phyloP scores from a whole-genome alignment of 2,888 invertebrate genomes.

The Adelognathus sp. region DNA sequence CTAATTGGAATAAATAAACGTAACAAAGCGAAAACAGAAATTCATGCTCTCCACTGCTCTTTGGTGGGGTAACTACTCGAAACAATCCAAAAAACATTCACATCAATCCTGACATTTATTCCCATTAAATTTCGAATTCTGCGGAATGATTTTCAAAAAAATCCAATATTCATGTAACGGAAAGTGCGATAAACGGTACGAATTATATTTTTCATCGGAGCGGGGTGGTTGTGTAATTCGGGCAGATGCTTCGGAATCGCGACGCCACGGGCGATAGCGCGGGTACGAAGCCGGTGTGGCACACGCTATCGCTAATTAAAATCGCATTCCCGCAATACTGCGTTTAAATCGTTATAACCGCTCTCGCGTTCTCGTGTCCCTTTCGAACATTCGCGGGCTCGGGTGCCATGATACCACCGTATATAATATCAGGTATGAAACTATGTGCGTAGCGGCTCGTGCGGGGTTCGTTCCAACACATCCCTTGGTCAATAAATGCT shows the following conservation, averaged over 20 bases:
- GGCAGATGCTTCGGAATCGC: constrained; percentile 3
- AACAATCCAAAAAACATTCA: too few species aligned
- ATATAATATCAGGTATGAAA: neutral
- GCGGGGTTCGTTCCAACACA: constrained; percentile 26
- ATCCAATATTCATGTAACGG: neutral
- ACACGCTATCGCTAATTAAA: constrained; percentile 68
- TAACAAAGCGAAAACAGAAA: too few species aligned
- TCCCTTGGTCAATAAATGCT: constrained; percentile 54
- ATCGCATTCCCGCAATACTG: constrained; percentile 66
- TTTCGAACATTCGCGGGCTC: constrained; percentile 1
- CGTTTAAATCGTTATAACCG: constrained; percentile 66
- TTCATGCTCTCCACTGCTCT: too few species aligned
- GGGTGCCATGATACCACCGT: neutral
- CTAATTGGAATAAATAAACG: too few species aligned
- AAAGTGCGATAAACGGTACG: neutral
- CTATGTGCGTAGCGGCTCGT: neutral
- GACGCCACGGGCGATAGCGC: constrained; percentile 23
- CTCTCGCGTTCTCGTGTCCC: constrained; percentile 37
- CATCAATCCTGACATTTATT: too few species aligned
- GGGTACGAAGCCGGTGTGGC: neutral
- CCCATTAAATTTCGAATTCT: neutral
- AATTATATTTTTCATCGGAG: constrained; percentile 16
- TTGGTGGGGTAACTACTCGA: too few species aligned
- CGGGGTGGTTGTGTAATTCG: constrained; percentile 39
- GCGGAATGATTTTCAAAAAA: neutral